Conservation (phyloP, 2,888 invertebrate species). For the Operophtera brumata region DNA sequence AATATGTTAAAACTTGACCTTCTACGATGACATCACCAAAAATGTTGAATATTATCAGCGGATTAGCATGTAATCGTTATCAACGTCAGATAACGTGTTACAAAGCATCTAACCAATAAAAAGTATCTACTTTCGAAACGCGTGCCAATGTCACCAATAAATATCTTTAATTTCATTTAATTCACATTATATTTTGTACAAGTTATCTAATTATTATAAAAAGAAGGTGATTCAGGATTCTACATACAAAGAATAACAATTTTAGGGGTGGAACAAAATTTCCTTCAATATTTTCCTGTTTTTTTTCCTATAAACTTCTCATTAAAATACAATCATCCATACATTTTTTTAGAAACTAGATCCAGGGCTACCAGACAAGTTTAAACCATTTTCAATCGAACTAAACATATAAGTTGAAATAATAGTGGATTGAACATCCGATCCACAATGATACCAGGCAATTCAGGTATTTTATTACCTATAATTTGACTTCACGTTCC, state of each 20-base stretch:
- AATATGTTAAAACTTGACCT: slow-evolving; percentile 21
- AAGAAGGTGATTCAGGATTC: too few species aligned
- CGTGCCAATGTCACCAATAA: slow-evolving; percentile 1
- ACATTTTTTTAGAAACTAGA: too few species aligned
- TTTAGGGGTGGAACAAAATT: too few species aligned
- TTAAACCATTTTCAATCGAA: neutral
- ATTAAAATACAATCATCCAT: too few species aligned
- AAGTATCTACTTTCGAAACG: neutral
- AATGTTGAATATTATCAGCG: slow-evolving; percentile 19
- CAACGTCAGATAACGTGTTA: slow-evolving; percentile 13
- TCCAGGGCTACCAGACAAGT: neutral
- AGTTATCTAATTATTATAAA: too few species aligned
- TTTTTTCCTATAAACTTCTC: too few species aligned
- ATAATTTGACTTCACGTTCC: slow-evolving; percentile 48
- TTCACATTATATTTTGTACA: neutral
- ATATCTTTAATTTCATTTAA: neutral
- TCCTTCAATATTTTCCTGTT: too few species aligned
- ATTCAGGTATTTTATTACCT: slow-evolving; percentile 47
- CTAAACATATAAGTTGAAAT: slow-evolving; percentile 10
- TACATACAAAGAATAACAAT: too few species aligned
- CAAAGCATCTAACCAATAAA: neutral
- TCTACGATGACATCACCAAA: slow-evolving; percentile 26
- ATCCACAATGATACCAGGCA: slow-evolving; percentile 39
- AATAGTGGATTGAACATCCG: slow-evolving; percentile 29
- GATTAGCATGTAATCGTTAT: slow-evolving; percentile 28